A percentile compares a stretch with the other conserved stretches of the same genome.
These are phyloP conservation scores for Lepus europaeus DNA, from an alignment of 2,113 vertebrate genomes.

Conservation along the genomic window DNA sequence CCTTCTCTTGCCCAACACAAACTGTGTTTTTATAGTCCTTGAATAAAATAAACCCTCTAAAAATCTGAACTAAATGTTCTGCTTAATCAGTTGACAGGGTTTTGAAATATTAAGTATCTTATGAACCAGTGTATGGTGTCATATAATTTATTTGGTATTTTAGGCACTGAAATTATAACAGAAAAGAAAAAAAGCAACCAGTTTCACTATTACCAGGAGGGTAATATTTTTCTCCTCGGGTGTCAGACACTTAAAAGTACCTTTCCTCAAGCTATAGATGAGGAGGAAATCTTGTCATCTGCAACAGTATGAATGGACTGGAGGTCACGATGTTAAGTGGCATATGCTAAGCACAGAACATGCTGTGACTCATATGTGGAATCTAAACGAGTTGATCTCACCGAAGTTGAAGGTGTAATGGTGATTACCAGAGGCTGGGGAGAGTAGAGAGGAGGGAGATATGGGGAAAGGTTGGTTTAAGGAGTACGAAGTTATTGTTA, in stretches of 20 bases:
- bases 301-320: too few relatives aligned
- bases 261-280: not conserved
- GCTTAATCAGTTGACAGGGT: not conserved
- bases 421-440: too few relatives aligned
- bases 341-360: too few relatives aligned
- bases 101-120: slow-evolving; percentile 29
- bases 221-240: not conserved
- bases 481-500: too few relatives aligned
- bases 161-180: not conserved
- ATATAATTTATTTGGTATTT: not conserved
- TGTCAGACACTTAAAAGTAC: slow-evolving; percentile 4
- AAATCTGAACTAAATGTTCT: slow-evolving; percentile 19
- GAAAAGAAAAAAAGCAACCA: not conserved
- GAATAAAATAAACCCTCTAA: not conserved
- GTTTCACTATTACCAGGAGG: not conserved
- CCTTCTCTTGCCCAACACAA: not conserved
- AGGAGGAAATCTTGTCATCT: too few relatives aligned
- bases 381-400: too few relatives aligned
- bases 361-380: too few relatives aligned
- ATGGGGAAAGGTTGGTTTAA: too few relatives aligned
- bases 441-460: too few relatives aligned
- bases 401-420: too few relatives aligned
- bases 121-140: slow-evolving; percentile 21
- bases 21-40: not conserved
- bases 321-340: too few relatives aligned